phyloP scores from a whole-genome alignment of 2,797 vertebrate genomes.

The Sphaeramia orbicularis region DNA sequence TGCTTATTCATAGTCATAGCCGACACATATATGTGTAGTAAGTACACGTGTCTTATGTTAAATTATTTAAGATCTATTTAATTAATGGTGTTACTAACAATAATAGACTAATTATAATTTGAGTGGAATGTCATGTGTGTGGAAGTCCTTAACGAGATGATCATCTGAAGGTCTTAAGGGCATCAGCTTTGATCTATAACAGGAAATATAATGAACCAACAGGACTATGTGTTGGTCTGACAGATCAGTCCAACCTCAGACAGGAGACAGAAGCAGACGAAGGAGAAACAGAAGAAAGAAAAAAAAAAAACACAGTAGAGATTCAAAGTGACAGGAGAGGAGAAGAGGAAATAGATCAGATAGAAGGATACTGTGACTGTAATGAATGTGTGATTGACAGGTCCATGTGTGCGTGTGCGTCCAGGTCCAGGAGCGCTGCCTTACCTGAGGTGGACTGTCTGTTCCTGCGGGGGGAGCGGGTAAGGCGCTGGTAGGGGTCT shows the following conservation, averaged over 20 bases:
- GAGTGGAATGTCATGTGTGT: not conserved
- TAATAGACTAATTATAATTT: not conserved
- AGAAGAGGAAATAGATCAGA: slow-evolving; percentile 30
- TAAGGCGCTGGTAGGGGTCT: slow-evolving; percentile 95
- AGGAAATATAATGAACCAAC: slow-evolving; percentile 19
- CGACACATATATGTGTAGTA: no score
- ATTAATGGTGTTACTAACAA: not conserved
- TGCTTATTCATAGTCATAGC: no score
- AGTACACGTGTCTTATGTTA: no score
- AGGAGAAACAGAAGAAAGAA: not conserved
- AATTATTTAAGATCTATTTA: no score
- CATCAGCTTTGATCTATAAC: slow-evolving; percentile 18
- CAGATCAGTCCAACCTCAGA: slow-evolving; percentile 26
- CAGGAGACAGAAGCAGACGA: not conserved
- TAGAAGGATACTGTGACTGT: slow-evolving; percentile 20
- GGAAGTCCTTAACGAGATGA: no score
- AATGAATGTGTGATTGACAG: slow-evolving; percentile 8
- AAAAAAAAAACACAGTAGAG: slow-evolving; percentile 10
- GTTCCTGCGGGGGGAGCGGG: slow-evolving; percentile 94
- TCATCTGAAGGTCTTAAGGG: slow-evolving; percentile 13
- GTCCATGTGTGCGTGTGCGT: slow-evolving; percentile 7
- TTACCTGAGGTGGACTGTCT: slow-evolving; percentile 97
- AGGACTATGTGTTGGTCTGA: slow-evolving; percentile 2
- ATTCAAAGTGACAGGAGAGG: slow-evolving; percentile 20
- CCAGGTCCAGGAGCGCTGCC: slow-evolving; percentile 6